Conservation (phyloP, 53 echinoderm and acorn worm genomes). For the Mesocentrotus franciscanus region DNA sequence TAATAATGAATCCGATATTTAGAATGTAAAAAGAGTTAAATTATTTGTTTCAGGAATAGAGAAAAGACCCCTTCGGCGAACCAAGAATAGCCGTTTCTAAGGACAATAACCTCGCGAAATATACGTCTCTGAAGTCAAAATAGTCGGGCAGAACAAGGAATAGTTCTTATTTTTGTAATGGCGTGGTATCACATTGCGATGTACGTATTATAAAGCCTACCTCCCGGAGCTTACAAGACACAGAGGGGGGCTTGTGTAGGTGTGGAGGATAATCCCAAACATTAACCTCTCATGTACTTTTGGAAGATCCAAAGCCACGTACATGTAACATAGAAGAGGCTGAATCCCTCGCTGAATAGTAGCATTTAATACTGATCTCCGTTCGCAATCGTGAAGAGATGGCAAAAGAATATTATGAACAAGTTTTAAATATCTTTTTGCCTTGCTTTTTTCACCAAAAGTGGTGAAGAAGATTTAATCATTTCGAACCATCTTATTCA, state of each 20-base stretch:
- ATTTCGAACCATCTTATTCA: background rate
- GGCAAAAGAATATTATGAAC: background rate
- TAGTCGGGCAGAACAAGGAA: slow-evolving; percentile 32
- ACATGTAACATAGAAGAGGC: background rate
- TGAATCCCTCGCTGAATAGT: background rate
- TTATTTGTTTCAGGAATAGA: background rate
- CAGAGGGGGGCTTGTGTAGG: slow-evolving; percentile 48
- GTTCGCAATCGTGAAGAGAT: background rate
- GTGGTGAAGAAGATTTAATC: background rate
- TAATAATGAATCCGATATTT: background rate
- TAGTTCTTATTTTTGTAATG: slow-evolving; percentile 46
- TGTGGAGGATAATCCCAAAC: background rate
- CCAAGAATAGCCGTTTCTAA: background rate
- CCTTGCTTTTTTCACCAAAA: no score
- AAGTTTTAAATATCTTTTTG: background rate
- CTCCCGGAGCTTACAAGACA: slow-evolving; percentile 30
- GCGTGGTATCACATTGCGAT: slow-evolving; percentile 25
- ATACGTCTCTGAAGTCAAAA: slow-evolving; percentile 42
- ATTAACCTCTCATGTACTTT: slow-evolving; percentile 42
- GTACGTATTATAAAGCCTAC: background rate
- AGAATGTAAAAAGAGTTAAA: background rate
- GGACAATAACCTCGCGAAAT: slow-evolving; percentile 5
- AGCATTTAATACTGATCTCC: background rate
- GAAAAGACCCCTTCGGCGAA: background rate
- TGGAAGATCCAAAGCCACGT: background rate